These are phyloP conservation scores for Eulemur albifrons DNA, from an alignment of 2,797 vertebrate genomes.

Conservation along the genomic window DNA sequence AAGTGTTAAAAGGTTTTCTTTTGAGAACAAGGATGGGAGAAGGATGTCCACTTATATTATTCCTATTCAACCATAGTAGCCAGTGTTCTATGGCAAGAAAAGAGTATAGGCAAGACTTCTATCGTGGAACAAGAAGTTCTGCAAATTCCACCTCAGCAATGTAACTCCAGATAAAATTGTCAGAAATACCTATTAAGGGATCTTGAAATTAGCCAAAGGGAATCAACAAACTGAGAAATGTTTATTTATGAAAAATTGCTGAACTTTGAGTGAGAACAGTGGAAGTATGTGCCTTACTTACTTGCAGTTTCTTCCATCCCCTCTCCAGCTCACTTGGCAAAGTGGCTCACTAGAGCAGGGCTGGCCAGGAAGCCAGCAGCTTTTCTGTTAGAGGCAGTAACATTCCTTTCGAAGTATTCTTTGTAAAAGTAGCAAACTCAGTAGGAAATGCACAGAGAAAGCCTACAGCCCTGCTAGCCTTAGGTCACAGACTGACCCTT, in stretches of 20 bases:
- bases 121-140: neutral
- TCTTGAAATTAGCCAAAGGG: neutral
- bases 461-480: neutral
- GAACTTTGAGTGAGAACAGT: neutral
- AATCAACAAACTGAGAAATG: neutral
- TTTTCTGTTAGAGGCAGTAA: neutral
- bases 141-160: neutral
- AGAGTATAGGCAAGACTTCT: neutral
- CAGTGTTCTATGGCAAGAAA: neutral
- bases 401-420: neutral
- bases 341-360: neutral
- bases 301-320: neutral
- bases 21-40: neutral
- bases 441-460: neutral
- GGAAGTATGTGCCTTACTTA: neutral
- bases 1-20: neutral
- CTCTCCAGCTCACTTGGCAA: neutral
- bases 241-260: neutral
- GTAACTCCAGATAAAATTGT: neutral
- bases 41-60: neutral
- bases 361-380: neutral
- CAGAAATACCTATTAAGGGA: neutral
- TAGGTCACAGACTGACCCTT: neutral
- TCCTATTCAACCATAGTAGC: neutral
- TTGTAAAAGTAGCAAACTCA: neutral